Base-by-base conservation (phyloP, 2,113 vertebrate species). In the Fulmarus glacialis region DNA sequence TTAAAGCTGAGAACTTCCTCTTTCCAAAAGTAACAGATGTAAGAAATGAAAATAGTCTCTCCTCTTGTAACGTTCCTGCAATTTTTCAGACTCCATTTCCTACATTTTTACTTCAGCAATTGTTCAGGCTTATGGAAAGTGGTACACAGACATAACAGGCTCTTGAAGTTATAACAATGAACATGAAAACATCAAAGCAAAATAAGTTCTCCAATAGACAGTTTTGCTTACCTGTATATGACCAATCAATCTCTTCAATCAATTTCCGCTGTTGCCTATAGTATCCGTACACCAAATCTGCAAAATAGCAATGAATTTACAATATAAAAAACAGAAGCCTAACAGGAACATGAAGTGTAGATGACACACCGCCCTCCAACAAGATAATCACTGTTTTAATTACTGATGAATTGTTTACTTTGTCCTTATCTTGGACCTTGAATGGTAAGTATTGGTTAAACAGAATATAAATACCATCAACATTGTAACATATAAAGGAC, bases 181-280 rank as follows among this genome's bases (percentile, higher is more conserved):
- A 58, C 6, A 15, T 3, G 6, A 52, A 95, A 90, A 67, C 72
- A 78, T 36, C 50, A 64, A 77, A 78, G 32, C 4, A 3, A 64
- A 79, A 0, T 30, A 70, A 71, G 6, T 60, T 67, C 23, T 83
- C 89, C 29, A 43, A 4, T 3, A 78, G 16, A 48, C 40, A 82
- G 30, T 47, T 91, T 32, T 82, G 5, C 91, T 98, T 98, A 99
- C 99, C 99, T 97, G 99, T 98, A 9, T 99, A 99, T 9, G 99
- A 99, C 99, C 99, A 99, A 91, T 99, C 99, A 75, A 99, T 99
- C 86, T 99, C 99, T 94, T 99, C 99, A 75, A 98, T 98, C 97
- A 99, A 97, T 97, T 99, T 99, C 88, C 99, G 98, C 75, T 99
- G 99, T 60, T 99, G 99, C 98, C 99, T 99, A 89, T 99, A 99